Evolutionary conservation across 2,113 vertebrate genomes (phyloP).

Genomic region (Bos indicus): DNA sequence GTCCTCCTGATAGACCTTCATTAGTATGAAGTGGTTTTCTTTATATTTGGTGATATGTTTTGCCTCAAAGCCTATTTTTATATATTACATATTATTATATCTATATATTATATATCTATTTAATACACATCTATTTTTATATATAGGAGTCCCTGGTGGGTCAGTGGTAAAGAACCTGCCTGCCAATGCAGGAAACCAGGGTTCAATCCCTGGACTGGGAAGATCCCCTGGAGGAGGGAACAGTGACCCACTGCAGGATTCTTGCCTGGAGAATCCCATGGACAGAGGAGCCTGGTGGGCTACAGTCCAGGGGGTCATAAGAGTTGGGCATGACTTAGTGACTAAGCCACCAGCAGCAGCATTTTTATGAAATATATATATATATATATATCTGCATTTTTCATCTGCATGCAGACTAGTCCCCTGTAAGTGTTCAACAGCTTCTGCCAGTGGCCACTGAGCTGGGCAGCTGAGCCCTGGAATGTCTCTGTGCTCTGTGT

Average conservation of each 20-base stretch:
- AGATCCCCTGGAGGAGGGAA: not conserved
- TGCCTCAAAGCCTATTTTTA: not conserved
- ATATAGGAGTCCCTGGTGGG: not conserved
- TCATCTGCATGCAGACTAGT: not conserved
- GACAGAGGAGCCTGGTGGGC: not conserved
- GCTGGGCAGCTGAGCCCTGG: not conserved
- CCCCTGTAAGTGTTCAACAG: fast-evolving
- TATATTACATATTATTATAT: not conserved
- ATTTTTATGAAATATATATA: not conserved
- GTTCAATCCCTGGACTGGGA: not conserved
- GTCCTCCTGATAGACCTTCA: not conserved
- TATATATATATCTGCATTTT: not conserved
- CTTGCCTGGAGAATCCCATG: not conserved
- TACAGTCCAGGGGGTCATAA: not conserved
- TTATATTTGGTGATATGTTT: not conserved
- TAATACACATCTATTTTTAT: not conserved
- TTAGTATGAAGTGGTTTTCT: not conserved
- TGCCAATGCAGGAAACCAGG: not conserved
- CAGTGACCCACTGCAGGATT: not conserved
- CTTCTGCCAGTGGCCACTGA: too few relatives aligned
- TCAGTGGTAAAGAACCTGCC: not conserved
- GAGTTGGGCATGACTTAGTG: not conserved
- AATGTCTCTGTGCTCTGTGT: not conserved
- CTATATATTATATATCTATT: not conserved
- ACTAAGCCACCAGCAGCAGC: not conserved